Base-by-base conservation (phyloP, 92 coral and sea anemone genomes). In the Palythoa grandiflora region DNA sequence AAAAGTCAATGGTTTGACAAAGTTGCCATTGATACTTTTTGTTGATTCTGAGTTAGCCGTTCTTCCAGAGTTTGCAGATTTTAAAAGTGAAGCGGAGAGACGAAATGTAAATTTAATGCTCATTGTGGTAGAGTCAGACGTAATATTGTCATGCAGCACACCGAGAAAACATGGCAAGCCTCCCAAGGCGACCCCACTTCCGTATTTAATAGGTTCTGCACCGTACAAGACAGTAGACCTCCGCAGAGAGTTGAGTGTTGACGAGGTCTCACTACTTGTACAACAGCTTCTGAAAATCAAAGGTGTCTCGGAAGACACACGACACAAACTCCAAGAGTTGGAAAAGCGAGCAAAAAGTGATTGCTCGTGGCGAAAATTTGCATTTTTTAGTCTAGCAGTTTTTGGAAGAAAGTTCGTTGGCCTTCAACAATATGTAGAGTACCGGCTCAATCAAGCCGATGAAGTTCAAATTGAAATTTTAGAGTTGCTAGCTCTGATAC, bases 71-170 rank as follows among this genome's bases (percentile, higher is more conserved):
- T 94, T 94, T 83, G 84, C 66, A 19, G 95, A 94, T 68, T 94
- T 94, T 55, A 92, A 90, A 40, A 94, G 89, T 35, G 93, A 94
- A 14, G 95, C 91, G 15, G 97, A 90, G 65, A 78, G 70, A 48
- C 84, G 93, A 77, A 90, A 81, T n/a, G 54, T 94, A n/a, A 86
- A 85, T 71, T 63, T 94, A 10, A 89, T 92, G 28, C 87, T 94
- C 17, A 71, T 94, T 11, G 78, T 94, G n/a, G 94, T 94, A 35
- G 95, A 94, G 39, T 93, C 94, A 1, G 95, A 91, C 52, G 94
- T 84, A 10, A 38, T 50, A 37, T 88, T 73, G 65, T 20, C 84
- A 65, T 40, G 47, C 38, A 44, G 21, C 28, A 1, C 84, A 20
- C 72, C 55, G 13, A 91, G 80, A 79, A 92, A 65, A 80, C 85